Conservation (phyloP, 2,797 vertebrate genomes). For the Coendou prehensilis region DNA sequence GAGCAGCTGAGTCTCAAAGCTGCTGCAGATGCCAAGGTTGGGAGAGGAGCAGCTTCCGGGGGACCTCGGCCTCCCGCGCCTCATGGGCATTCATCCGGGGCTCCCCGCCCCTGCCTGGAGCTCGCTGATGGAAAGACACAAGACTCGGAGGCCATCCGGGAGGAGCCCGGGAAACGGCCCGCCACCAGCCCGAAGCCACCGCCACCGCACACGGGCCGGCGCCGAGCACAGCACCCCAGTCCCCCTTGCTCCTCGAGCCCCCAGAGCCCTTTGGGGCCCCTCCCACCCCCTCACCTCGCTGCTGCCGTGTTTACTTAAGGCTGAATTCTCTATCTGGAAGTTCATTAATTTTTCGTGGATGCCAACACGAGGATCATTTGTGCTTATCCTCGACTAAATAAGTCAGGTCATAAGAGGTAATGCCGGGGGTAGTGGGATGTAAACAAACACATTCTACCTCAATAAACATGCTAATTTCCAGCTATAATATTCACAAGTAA, state of each 20-base stretch:
- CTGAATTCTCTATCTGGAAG: constrained; percentile 84
- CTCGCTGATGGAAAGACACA: background rate
- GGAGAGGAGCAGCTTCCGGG: background rate
- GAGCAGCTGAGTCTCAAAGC: background rate
- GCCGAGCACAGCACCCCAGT: background rate
- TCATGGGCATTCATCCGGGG: too few species aligned
- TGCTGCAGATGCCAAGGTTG: background rate
- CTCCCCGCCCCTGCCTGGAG: background rate
- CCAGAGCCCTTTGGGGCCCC: background rate
- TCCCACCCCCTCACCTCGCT: constrained; percentile 29
- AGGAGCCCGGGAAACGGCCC: background rate
- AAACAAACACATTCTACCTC: constrained; percentile 94
- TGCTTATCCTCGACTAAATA: constrained; percentile 89
- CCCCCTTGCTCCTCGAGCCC: background rate
- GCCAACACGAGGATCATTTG: constrained; percentile 86
- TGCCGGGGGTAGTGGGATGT: constrained; percentile 93
- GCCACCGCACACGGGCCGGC: background rate
- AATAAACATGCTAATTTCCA: constrained; percentile 95
- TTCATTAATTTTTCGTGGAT: constrained; percentile 87
- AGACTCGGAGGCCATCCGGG: background rate
- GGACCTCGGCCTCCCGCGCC: background rate
- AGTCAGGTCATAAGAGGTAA: constrained; percentile 92
- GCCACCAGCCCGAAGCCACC: background rate
- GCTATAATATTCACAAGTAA: constrained; percentile 93
- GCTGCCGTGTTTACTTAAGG: constrained; percentile 78